Evolutionary conservation across 2,888 invertebrate species (phyloP).

Genomic region (Noctua fimbriata): DNA sequence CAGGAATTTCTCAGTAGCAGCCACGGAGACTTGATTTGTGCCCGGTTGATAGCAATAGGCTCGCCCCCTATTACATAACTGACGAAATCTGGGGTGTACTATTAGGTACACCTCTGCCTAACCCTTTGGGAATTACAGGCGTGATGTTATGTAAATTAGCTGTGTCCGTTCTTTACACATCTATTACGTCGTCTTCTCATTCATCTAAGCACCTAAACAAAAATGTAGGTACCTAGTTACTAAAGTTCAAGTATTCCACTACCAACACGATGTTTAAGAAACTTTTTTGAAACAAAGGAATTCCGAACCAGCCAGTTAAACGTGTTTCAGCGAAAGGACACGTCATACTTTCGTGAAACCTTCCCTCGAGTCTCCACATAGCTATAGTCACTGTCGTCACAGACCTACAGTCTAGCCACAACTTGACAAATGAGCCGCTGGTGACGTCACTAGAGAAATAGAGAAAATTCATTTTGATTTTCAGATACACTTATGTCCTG

Average conservation of each 20-base stretch:
- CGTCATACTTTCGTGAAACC: slow-evolving; percentile 47
- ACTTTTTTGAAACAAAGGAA: slow-evolving; percentile 44
- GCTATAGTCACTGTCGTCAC: slow-evolving; percentile 43
- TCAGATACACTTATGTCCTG: not conserved
- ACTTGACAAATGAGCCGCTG: slow-evolving; percentile 38
- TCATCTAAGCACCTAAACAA: not conserved
- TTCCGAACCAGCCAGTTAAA: slow-evolving; percentile 20
- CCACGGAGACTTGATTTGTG: too few species aligned
- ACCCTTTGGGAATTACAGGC: too few species aligned
- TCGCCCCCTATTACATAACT: too few species aligned
- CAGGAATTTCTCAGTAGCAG: too few species aligned
- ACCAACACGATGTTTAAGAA: not conserved
- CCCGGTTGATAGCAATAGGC: too few species aligned
- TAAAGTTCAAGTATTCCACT: not conserved
- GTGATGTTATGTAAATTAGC: not conserved
- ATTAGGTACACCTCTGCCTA: too few species aligned
- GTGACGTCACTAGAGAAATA: slow-evolving; percentile 26
- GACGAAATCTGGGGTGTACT: too few species aligned
- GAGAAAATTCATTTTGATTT: slow-evolving; percentile 1
- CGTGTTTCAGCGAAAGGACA: slow-evolving; percentile 34
- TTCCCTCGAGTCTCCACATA: slow-evolving; percentile 13
- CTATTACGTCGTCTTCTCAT: not conserved
- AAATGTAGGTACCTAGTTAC: not conserved
- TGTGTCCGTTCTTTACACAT: not conserved
- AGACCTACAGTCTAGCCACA: slow-evolving; percentile 36